Evolutionary conservation across 2,888 invertebrate genomes (phyloP), one percentile per base, ranked within the genome.

Genomic region (Melanophora roralis): DNA sequence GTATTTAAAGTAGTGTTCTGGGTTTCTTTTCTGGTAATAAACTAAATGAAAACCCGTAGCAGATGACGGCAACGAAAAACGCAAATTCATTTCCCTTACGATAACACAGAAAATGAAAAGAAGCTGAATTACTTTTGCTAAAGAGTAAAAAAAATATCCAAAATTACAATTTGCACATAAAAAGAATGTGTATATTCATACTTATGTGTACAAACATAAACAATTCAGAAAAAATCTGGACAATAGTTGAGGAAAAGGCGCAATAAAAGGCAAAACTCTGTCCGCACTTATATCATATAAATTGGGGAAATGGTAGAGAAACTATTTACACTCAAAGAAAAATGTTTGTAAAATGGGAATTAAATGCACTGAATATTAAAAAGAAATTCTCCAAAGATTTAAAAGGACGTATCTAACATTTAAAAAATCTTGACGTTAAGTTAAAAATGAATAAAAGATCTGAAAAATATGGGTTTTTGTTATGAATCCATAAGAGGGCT

Each of bases 1-100:
- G n/a, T 40, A 23, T 27, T 27, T n/a, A 16, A 32, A 51, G 67
- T 72, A 53, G 49, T 67, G 69, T 49, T 21, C 59, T 62, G 60
- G 36, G 19, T 27, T 43, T 71, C 57, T 74, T 69, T 45, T 55
- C 68, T 80, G 74, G 51, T 74, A 74, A 68, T 69, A 60, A 71
- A 65, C 59, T 36, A 65, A 38, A 76, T 62, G 55, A 19, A 69
- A 68, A 62, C 21, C 32, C 67, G 32, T 36, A 64, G 72, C 57
- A 73, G 76, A 73, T 69, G 68, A 68, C 21, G 76, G 57, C 68
- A 51, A 51, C 68, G 76, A 80, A 76, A 76, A 80, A 76, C 64
- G 76, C 72, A 76, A 80, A 73, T 71, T 73, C 80, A 80, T 76
- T 80, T 64, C 76, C 76, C 64, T 59, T 36, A 68, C 68, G 64